Base-by-base conservation (phyloP, 2,113 vertebrate genomes). In the Corythoichthys haematopterus region DNA sequence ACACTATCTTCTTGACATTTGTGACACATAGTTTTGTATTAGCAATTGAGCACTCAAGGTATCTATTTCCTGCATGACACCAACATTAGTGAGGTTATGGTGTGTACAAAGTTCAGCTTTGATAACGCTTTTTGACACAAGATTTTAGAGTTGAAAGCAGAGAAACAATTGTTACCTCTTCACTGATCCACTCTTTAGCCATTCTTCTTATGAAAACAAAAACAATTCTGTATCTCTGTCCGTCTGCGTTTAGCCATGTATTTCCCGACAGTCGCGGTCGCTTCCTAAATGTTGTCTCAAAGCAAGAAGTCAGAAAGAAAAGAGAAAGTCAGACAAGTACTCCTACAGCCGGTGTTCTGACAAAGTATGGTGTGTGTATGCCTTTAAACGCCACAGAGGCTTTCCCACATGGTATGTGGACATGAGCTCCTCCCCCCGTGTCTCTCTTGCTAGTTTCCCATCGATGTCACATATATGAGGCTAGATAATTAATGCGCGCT, bases 151-250 rank as follows among this genome's bases (percentile, higher is more conserved):
- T 33, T 53, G n/a, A 47, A 43, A 65, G 36, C 36, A 36, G 16
- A 53, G 37, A 14, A 43, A 40, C 20, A 60, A 48, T 13, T 69
- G 86, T 82, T 88, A 92, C 91, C 91, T 91, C 81, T 77, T 72
- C 80, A 80, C 67, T 76, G 68, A 65, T 78, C 45, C 60, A 45
- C 64, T 71, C 70, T 83, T 76, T 74, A 60, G 73, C 81, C 75
- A 87, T 87, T 86, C 84, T 82, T 87, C 79, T 79, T 74, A 66
- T 70, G 78, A 12, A 70, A 55, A 50, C 53, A 68, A 2, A 16
- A 3, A 28, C 48, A n/a, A 63, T 7, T 40, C 6, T 53, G 16
- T 48, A 4, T 48, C 13, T 48, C 56, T 65, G 36, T 69, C 35
- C 55, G 2, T 61, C 16, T 45, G 48, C 51, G 48, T 60, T 13